These are phyloP conservation scores for Strongylocentrotus purpuratus DNA, from an alignment of 35 echinoderm and acorn worm species.

Conservation along the genomic window DNA sequence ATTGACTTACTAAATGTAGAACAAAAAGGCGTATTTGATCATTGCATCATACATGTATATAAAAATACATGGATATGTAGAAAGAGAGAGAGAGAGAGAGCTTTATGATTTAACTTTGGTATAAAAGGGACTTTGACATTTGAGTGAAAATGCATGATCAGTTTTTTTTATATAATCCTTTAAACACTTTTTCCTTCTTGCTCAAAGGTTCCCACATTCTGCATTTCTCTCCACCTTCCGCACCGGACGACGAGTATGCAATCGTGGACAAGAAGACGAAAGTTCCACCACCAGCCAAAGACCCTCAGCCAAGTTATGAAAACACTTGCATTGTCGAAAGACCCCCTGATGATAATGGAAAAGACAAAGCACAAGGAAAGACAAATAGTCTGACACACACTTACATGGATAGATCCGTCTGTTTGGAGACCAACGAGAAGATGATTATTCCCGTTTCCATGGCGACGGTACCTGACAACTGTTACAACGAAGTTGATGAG, in stretches of 20 bases:
- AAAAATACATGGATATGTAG: too few relatives aligned
- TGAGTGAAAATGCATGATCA: too few relatives aligned
- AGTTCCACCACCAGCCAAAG: background rate
- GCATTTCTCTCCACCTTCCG: conserved; percentile 20
- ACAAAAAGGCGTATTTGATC: too few relatives aligned
- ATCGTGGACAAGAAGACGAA: background rate
- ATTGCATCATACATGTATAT: too few relatives aligned
- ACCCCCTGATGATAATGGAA: background rate
- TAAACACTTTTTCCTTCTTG: background rate
- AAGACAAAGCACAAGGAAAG: background rate
- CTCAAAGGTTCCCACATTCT: background rate
- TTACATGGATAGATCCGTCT: conserved; percentile 29
- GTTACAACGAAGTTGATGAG: conserved; percentile 17
- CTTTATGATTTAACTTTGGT: too few relatives aligned
- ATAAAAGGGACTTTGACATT: too few relatives aligned
- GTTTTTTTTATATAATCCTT: too few relatives aligned
- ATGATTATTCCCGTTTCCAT: background rate
- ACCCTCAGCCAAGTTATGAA: background rate
- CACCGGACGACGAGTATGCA: conserved; percentile 35
- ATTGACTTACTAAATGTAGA: too few relatives aligned
- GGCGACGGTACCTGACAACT: background rate
- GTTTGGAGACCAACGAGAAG: background rate
- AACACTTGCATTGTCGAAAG: background rate
- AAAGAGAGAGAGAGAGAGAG: too few relatives aligned
- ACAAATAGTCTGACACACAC: conserved; percentile 16